phyloP scores from a whole-genome alignment of 92 coral and sea anemone species.

The Hydrozoanthus gracilis region DNA sequence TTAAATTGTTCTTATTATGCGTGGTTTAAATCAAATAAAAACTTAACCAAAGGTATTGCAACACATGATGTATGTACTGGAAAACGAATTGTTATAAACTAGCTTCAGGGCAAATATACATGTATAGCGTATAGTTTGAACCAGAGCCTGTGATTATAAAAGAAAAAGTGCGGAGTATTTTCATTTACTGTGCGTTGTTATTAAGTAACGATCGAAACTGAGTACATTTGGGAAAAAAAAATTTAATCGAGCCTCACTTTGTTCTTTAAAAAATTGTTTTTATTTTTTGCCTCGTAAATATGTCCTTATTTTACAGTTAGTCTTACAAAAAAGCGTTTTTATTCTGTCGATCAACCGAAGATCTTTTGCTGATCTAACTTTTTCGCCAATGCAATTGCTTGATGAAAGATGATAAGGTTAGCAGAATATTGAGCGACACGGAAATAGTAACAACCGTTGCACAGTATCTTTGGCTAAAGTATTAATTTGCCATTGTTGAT shows the following conservation, averaged over 20 bases:
- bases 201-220: too few species aligned
- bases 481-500: not conserved
- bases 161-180: too few species aligned
- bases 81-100: too few species aligned
- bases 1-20: too few species aligned
- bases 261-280: not conserved
- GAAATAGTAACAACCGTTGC: conserved; percentile 17
- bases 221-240: too few species aligned
- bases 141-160: too few species aligned
- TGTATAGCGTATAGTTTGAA: too few species aligned
- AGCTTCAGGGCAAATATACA: too few species aligned
- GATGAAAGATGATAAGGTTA: conserved; percentile 30
- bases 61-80: too few species aligned
- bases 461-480: not conserved
- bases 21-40: too few species aligned
- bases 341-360: conserved; percentile 19
- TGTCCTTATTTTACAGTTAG: not conserved
- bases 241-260: not conserved
- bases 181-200: too few species aligned
- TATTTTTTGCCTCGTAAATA: not conserved
- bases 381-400: conserved; percentile 19
- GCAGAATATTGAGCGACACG: conserved; percentile 19
- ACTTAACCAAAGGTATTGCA: too few species aligned
- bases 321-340: not conserved
- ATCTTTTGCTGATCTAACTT: not conserved